phyloP scores from a whole-genome alignment of 2,888 invertebrate genomes.

The Sinohyriopsis cumingii region DNA sequence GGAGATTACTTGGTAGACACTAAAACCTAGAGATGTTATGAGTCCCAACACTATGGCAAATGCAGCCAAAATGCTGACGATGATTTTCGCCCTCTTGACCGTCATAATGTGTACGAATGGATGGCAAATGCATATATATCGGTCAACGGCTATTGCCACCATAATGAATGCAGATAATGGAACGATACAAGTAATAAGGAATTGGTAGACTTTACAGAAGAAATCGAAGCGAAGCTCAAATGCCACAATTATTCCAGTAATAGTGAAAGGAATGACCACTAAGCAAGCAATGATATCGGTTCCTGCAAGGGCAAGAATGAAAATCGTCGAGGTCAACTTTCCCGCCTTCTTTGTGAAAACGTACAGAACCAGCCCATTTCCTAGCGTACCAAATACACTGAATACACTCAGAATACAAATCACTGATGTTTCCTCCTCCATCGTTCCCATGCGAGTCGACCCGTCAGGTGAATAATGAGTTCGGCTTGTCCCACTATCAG shows the following conservation, averaged over 20 bases:
- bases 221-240: slow-evolving; percentile 48
- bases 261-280: slow-evolving; percentile 58
- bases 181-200: slow-evolving; percentile 62
- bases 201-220: slow-evolving; percentile 60
- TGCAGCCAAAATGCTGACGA: slow-evolving; percentile 47
- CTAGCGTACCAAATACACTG: slow-evolving; percentile 61
- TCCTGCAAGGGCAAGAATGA: slow-evolving; percentile 64
- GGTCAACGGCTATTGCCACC: slow-evolving; percentile 67
- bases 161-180: slow-evolving; percentile 66
- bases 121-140: slow-evolving; percentile 67
- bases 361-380: slow-evolving; percentile 67
- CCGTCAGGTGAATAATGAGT: no score
- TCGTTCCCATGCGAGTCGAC: neutral
- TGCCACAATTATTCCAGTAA: slow-evolving; percentile 41
- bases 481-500: no score
- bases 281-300: slow-evolving; percentile 59
- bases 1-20: slow-evolving; percentile 16
- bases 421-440: slow-evolving; percentile 9
- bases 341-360: slow-evolving; percentile 62
- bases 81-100: slow-evolving; percentile 49
- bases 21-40: slow-evolving; percentile 45
- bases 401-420: slow-evolving; percentile 53
- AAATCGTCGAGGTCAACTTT: slow-evolving; percentile 64
- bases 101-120: slow-evolving; percentile 62
- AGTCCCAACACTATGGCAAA: slow-evolving; percentile 59